Evolutionary conservation across 64 coral and sea anemone species (phyloP), one percentile per base, ranked within the genome.

Genomic region (Anthopleura sola): DNA sequence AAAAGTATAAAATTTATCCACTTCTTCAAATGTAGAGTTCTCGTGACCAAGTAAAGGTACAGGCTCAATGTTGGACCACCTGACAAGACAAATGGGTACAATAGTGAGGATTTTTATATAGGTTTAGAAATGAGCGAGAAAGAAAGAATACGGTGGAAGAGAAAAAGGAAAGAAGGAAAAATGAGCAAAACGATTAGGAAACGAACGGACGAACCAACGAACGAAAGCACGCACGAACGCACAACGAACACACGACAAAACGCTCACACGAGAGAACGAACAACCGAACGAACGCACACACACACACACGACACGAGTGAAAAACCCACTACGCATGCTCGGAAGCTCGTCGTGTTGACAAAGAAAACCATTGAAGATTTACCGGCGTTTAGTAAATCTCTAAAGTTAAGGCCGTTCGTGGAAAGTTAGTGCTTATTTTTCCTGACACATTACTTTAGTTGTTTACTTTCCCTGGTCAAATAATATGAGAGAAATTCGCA

Each of bases 1-100:
- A 88, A 99, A 99, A 40, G 78, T 99, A 90, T 99, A 99, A 90
- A 99, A 99, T 78, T 82, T 94, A 57, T 99, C 97, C 83, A 99
- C 97, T 86, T 94, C 92, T 92, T 99, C 97, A 82, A 99, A 90
- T 20, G 84, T 90, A 21, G 92, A 94, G 40, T 92, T 88, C 84
- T 92, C 49, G 80, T 99, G 83, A 47, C 97, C 97, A 48, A 87
- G 81, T 68, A 50, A 37, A 57, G 93, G 92, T 0, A 92, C 97
- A 64, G 92, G 92, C 71, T 94, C 77, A 38, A 49, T 26, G 46
- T 89, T 87, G 37, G 97, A 99, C 97, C 97, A 99, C 50, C 97
- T 99, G 50, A 17, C 23, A 60, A 53, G 57, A 36, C 3, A 62
- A 24, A 62, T 62, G 49, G 86, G 82, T 26, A 56, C 13, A 55